Base-by-base conservation (phyloP, 2,888 invertebrate genomes). In the Apocheima hispidaria region DNA sequence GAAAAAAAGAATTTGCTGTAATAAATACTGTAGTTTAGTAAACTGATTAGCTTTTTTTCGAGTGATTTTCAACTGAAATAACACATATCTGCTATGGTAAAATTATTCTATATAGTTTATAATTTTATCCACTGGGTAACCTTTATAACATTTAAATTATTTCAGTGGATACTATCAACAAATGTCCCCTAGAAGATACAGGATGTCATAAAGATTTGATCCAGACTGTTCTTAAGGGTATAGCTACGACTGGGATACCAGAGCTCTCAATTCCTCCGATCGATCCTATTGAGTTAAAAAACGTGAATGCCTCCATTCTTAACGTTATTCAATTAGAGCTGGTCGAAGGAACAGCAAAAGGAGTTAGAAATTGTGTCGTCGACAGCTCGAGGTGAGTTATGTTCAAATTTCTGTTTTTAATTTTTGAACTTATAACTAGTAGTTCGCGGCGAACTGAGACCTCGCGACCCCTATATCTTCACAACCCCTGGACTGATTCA, bases 331-430 rank as follows among this genome's bases (percentile, higher is more conserved):
- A 64, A 1, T 9, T 70, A 1, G 16, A 10, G 7, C 7, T 70
- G 0, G 1, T 26, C 0, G 54, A 65, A 38, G 70, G 66, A 5
- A 9, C 20, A 1, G 53, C 33, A 21, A 63, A 55, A 20, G 70
- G 70, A 26, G 7, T 60, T 10, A 63, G 44, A 6, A 53, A 60
- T 7, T 57, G 59, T 61, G 16, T 38, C 2, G 20, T 75, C 1
- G 40, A 54, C 6, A 59, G 63, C 4, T 69, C 68, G 52, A 35
- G 46, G 76, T 76, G 18, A 74, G 76, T 75, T 58, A 26, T 2
- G 2, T 6, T 51, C n/a, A 1, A 21, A 1, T 20, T 20, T 38
- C 4, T 16, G 5, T 38, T 16, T 36, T 14, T 35, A 40, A 30
- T 10, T 9, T 1, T 10, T 1, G 3, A 12, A 9, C n/a, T n/a